phyloP scores from a whole-genome alignment of 2,888 invertebrate genomes.

The Lucinisca nassula region DNA sequence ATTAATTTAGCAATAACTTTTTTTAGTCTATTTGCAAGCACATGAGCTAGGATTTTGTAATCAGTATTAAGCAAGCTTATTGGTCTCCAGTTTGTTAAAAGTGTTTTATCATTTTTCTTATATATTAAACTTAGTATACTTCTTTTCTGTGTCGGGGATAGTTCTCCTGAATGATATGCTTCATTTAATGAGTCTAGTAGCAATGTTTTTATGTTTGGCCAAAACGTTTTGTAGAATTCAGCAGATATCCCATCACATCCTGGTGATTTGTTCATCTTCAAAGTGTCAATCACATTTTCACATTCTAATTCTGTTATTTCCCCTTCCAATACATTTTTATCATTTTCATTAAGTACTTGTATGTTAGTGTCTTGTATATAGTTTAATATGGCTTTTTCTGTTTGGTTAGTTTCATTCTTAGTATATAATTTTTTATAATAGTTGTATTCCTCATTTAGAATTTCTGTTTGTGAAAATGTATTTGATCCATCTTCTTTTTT shows the following conservation, averaged over 20 bases:
- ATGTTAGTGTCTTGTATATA: neutral
- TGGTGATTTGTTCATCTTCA: slow-evolving; percentile 43
- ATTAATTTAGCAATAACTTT: neutral
- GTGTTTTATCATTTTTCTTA: slow-evolving; percentile 1
- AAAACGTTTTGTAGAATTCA: slow-evolving; percentile 47
- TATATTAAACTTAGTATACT: slow-evolving; percentile 11
- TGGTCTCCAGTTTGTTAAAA: slow-evolving; percentile 24
- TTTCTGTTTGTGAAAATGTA: neutral
- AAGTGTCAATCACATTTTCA: slow-evolving; percentile 7
- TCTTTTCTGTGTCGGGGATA: slow-evolving; percentile 18
- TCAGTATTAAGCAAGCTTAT: slow-evolving; percentile 19
- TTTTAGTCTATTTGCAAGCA: slow-evolving; percentile 10
- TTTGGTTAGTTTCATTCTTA: neutral
- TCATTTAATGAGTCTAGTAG: slow-evolving; percentile 33
- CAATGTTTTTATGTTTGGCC: neutral
- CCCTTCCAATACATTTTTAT: neutral
- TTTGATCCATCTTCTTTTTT: neutral
- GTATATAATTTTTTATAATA: neutral
- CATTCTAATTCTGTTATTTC: neutral
- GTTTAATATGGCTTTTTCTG: neutral
- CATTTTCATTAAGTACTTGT: neutral
- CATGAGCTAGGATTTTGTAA: slow-evolving; percentile 25
- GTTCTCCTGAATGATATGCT: neutral
- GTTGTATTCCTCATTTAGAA: neutral
- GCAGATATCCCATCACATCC: slow-evolving; percentile 17